phyloP scores from a whole-genome alignment of 2,113 vertebrate genomes.

The Thryonomys swinderianus region DNA sequence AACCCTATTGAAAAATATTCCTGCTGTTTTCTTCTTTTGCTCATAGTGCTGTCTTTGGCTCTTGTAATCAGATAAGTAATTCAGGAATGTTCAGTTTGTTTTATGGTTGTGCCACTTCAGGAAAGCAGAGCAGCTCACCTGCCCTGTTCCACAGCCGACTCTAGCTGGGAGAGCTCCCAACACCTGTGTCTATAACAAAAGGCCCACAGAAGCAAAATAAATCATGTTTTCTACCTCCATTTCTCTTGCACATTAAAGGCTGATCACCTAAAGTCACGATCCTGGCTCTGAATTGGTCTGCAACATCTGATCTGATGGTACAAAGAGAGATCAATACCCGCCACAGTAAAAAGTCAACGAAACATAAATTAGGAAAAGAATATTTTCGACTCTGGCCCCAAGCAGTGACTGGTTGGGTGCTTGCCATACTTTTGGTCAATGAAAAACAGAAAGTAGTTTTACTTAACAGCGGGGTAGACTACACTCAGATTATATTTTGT shows the following conservation, averaged over 20 bases:
- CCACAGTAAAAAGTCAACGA: conserved; percentile 43
- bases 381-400: conserved; percentile 57
- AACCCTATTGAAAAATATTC: conserved; percentile 43
- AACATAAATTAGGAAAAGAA: conserved; percentile 65
- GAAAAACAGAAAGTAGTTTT: conserved; percentile 52
- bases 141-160: conserved; percentile 44
- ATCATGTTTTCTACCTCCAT: conserved; percentile 70
- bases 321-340: conserved; percentile 62
- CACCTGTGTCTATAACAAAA: conserved; percentile 82
- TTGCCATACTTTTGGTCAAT: conserved; percentile 44
- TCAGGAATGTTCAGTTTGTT: conserved; percentile 74
- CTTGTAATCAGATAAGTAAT: conserved; percentile 73
- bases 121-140: conserved; percentile 74
- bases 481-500: conserved; percentile 50
- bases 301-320: conserved; percentile 61
- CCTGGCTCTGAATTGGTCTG: conserved; percentile 16
- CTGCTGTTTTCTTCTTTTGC: conserved; percentile 46
- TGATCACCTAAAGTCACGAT: conserved; percentile 68
- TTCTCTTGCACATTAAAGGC: conserved; percentile 70
- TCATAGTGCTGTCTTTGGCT: conserved; percentile 67
- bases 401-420: conserved; percentile 12
- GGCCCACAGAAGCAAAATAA: conserved; percentile 65
- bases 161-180: conserved; percentile 70
- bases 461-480: conserved; percentile 44
- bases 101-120: conserved; percentile 67